Base-by-base conservation (phyloP, 2,888 invertebrate species). In the Drosophila glabriapex region DNA sequence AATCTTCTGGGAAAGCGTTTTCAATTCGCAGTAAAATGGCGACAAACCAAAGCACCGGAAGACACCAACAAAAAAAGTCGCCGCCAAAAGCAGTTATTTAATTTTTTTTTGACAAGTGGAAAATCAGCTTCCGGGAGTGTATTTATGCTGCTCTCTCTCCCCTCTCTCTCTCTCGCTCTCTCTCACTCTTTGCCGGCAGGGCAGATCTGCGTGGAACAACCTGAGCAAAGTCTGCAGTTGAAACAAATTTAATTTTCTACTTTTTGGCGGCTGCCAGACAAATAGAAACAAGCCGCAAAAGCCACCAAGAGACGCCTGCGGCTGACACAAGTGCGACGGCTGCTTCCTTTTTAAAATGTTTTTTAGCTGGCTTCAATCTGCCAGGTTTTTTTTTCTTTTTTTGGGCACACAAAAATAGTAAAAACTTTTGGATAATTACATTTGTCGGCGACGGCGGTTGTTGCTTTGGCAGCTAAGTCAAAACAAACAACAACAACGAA, bases 401-500 rank as follows among this genome's bases (percentile, higher is more conserved):
- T 61, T 41, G 31, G 41, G 31, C 67, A 25, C 49, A 50, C 58
- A 67, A 76, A 85, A 85, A 84, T 82, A 85, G 88, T 84, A 76
- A 68, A 88, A 88, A 86, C 85, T 85, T 88, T 82, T 86, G 73
- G 83, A 88, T 86, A 86, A 88, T 86, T 88, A 85, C 88, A 88
- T 86, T 88, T 87, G 75, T 70, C 76, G 82, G 80, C 74, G 69
- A 37, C 59, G 56, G 12, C 52, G 59, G 74, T 68, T 69, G 72
- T 76, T 76, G 81, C 83, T 83, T 74, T 85, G 76, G 71, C 73
- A 83, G 80, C 75, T 68, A 62, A 75, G 70, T 64, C 61, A 72
- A 37, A 77, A 69, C n/a, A 50, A 49, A 63, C 22, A 41, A 33
- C 35, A 46, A 43, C 28, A 31, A 28, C 16, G 29, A 41, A 52